Evolutionary conservation across 2,113 vertebrate species (phyloP), one percentile per base, ranked within the genome.

Genomic region (Periophthalmodon schlosseri): DNA sequence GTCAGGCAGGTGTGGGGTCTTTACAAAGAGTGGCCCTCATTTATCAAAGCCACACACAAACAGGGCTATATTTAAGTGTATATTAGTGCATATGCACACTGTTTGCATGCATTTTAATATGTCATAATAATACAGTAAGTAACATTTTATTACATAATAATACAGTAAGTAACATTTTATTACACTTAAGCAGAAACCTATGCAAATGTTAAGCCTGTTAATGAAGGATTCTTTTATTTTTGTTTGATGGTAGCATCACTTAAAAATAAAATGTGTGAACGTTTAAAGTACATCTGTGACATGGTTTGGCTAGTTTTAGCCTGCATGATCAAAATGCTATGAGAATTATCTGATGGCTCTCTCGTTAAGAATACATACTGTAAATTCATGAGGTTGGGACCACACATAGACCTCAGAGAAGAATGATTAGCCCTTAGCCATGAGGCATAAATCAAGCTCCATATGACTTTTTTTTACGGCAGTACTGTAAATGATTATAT

Each of bases 401-500:
- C 23, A 61, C 69, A 57, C n/a, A 46, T 33, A 74, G 60, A 63
- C 46, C 23, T 20, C 70, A 61, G 46, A 13, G 0, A 56, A 68
- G 58, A 72, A 56, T 69, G 66, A 65, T 81, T 68, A 61, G 70
- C 64, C 54, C 60, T 54, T 49, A 63, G 33, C 56, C 56, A 77
- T 49, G 23, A 20, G n/a, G 44, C 57, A 70, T 75, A 69, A 50
- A 77, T 83, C 74, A 56, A 54, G 47, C 61, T 28, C 67, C 56
- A 16, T 2, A 4, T 46, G 75, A 70, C 56, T 61, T 44, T 56
- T 11, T 50, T 70, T 50, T 77, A 71, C 82, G 72, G 64, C 75
- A 81, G 54, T 21, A 65, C 34, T 74, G 64, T 76, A 74, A 76
- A 77, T 73, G 47, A 68, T 76, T 83, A 77, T 72, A 76, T 67